Percentiles rank a stretch among this genome's conserved stretches.
Evolutionary conservation across 2,797 vertebrate species (phyloP).

Genomic region (Aulostomus chinensis): DNA sequence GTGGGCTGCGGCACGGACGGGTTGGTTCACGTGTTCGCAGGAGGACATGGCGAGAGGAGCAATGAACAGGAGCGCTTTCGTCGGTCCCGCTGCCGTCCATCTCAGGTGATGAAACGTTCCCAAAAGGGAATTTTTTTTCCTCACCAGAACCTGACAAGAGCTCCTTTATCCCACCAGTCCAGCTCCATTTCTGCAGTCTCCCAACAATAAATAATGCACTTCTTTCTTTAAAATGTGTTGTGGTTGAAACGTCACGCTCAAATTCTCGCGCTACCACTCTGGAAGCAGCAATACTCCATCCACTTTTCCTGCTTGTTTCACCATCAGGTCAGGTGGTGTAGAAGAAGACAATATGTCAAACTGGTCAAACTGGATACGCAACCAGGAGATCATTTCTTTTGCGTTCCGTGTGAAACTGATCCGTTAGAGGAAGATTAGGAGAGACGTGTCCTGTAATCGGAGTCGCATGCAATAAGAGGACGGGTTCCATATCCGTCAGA

Average conservation of each 20-base stretch:
- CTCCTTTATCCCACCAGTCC: conserved; percentile 20
- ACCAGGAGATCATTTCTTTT: conserved; percentile 40
- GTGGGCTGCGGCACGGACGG: not conserved
- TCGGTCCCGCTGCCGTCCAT: conserved; percentile 14
- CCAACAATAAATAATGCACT: too few relatives aligned
- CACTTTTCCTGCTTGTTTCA: too few relatives aligned
- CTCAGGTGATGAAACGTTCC: conserved; percentile 51
- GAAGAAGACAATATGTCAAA: too few relatives aligned
- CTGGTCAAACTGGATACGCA: conserved; percentile 36
- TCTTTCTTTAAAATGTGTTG: too few relatives aligned
- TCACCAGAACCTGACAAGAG: conserved; percentile 19
- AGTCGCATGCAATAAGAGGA: conserved; percentile 67
- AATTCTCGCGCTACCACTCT: too few relatives aligned
- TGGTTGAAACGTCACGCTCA: too few relatives aligned
- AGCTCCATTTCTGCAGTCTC: not conserved
- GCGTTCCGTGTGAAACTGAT: conserved; percentile 68
- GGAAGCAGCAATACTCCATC: too few relatives aligned
- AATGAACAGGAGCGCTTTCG: conserved; percentile 56
- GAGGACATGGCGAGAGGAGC: conserved; percentile 10
- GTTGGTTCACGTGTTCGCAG: not conserved
- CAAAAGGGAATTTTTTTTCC: conserved; percentile 35
- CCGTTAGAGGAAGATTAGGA: conserved; percentile 67
- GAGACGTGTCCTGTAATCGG: conserved; percentile 69
- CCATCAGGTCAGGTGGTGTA: too few relatives aligned
- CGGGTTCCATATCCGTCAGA: conserved; percentile 53